These are phyloP conservation scores for Staurois parvus DNA, from an alignment of 2,797 vertebrate genomes.

Conservation along the genomic window DNA sequence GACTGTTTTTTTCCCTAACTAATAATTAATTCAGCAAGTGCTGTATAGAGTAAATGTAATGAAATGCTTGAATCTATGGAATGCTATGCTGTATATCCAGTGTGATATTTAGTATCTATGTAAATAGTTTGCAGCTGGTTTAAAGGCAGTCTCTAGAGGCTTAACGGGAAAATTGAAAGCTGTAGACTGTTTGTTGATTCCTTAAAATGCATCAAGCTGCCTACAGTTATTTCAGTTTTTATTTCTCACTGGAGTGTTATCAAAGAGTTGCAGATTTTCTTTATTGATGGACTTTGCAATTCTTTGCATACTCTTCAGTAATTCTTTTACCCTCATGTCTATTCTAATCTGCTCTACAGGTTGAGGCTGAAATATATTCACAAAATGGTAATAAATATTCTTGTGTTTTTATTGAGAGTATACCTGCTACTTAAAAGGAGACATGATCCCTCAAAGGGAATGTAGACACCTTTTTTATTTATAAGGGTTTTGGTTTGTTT, in stretches of 20 bases:
- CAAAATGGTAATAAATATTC: slow-evolving; percentile 4
- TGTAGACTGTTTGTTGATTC: slow-evolving; percentile 38
- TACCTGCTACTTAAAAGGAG: background rate
- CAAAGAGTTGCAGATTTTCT: slow-evolving; percentile 35
- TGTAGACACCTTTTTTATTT: no score
- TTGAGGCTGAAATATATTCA: slow-evolving; percentile 6
- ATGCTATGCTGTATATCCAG: slow-evolving; percentile 7
- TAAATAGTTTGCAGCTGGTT: slow-evolving; percentile 10
- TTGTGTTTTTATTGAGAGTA: background rate
- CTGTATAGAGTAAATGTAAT: slow-evolving; percentile 1
- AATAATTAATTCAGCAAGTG: background rate
- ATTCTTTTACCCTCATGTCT: slow-evolving; percentile 23
- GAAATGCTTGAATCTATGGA: background rate
- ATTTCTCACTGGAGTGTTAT: slow-evolving; percentile 42
- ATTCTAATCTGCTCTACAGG: slow-evolving; percentile 24
- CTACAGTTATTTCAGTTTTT: slow-evolving; percentile 46
- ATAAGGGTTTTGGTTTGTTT: no score
- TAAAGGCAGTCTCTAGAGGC: slow-evolving; percentile 8
- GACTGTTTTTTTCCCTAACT: no score
- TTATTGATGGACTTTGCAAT: slow-evolving; percentile 32
- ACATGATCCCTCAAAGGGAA: no score
- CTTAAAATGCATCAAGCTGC: slow-evolving; percentile 26
- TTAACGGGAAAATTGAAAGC: slow-evolving; percentile 34
- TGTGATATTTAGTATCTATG: slow-evolving; percentile 18
- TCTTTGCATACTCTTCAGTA: slow-evolving; percentile 26